Percentiles rank a stretch among this genome's conserved stretches.
Conservation (phyloP, 2,113 vertebrate species). For the Anoura caudifer region DNA sequence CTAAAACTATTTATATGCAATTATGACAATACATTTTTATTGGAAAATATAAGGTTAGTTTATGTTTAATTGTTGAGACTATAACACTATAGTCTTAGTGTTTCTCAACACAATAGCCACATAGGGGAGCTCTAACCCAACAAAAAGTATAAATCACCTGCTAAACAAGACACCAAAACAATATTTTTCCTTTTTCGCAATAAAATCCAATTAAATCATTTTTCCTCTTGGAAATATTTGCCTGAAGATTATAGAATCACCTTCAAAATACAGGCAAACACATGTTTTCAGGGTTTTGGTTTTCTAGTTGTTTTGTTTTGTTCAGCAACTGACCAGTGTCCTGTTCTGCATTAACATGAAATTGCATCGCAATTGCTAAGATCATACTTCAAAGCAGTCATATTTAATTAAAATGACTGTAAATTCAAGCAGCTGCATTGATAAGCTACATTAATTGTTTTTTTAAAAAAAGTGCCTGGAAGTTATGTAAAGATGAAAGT, state of each 20-base stretch:
- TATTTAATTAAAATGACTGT: constrained; percentile 71
- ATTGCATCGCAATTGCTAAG: constrained; percentile 47
- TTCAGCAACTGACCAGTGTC: background rate
- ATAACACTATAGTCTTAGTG: background rate
- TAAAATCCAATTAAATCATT: background rate
- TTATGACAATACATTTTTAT: background rate
- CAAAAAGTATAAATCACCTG: constrained; percentile 58
- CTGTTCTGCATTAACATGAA: constrained; percentile 52
- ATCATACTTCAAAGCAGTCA: constrained; percentile 75
- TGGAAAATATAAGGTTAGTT: background rate
- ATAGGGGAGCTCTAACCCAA: constrained; percentile 79
- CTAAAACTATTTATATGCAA: background rate
- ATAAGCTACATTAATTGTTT: constrained; percentile 39
- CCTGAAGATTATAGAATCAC: constrained; percentile 29
- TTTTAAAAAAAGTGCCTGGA: constrained; percentile 39
- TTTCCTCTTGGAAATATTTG: background rate
- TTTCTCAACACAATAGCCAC: constrained; percentile 66
- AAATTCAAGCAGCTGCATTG: constrained; percentile 51
- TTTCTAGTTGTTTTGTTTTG: background rate
- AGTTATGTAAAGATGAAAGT: constrained; percentile 66
- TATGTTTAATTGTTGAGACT: background rate
- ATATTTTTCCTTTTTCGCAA: background rate
- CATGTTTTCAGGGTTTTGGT: background rate
- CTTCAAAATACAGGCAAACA: constrained; percentile 48
- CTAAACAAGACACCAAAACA: fast-evolving